phyloP scores from a whole-genome alignment of 2,797 vertebrate genomes.

The Amniataba percoides region DNA sequence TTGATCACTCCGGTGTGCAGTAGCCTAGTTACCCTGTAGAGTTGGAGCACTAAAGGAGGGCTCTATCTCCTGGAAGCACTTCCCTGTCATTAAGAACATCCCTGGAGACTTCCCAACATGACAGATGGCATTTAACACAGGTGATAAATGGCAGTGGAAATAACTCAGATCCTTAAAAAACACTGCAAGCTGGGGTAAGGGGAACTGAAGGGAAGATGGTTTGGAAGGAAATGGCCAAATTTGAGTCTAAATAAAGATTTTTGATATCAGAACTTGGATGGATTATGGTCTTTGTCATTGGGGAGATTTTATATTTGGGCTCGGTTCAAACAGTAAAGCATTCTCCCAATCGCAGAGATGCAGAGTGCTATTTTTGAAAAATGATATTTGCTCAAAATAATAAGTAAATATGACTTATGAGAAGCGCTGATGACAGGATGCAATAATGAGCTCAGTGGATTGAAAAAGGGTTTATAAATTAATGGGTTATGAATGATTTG shows the following conservation, averaged over 20 bases:
- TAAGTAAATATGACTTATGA: constrained; percentile 12
- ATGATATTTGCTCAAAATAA: constrained; percentile 12
- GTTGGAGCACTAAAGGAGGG: constrained; percentile 73
- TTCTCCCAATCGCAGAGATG: constrained; percentile 20
- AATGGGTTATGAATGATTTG: constrained; percentile 24
- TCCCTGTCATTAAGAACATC: constrained; percentile 84
- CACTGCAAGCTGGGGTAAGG: constrained; percentile 26
- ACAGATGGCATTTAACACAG: constrained; percentile 83
- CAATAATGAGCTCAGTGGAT: constrained; percentile 42
- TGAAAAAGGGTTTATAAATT: constrained; percentile 19
- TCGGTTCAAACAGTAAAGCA: constrained; percentile 21
- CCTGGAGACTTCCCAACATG: constrained; percentile 79
- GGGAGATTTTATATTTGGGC: constrained; percentile 24
- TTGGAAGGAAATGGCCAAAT: constrained; percentile 45
- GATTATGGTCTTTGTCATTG: constrained; percentile 20
- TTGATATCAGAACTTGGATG: constrained; percentile 31
- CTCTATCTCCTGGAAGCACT: constrained; percentile 79
- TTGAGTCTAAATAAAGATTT: constrained; percentile 52
- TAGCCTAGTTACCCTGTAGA: constrained; percentile 73
- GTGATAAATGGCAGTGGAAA: constrained; percentile 78
- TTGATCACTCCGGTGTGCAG: constrained; percentile 79
- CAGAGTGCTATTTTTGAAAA: constrained; percentile 22
- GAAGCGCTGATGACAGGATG: constrained; percentile 23
- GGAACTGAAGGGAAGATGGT: constrained; percentile 25
- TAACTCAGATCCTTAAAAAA: constrained; percentile 67